Evolutionary conservation across 2,113 vertebrate genomes (phyloP), one percentile per base, ranked within the genome.

Genomic region (Hippocampus zosterae): DNA sequence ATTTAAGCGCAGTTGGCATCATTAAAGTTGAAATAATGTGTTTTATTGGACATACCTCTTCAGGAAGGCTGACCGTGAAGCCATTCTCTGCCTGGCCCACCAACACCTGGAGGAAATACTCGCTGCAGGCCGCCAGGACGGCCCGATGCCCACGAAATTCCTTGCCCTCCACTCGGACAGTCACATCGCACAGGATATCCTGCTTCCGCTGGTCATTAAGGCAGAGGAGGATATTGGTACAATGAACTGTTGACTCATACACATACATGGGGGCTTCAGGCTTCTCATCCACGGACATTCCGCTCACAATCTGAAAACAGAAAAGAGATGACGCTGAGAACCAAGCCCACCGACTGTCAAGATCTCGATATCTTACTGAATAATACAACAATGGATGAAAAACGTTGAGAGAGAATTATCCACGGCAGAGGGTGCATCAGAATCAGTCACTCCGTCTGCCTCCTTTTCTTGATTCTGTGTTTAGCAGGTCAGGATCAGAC

Each of bases 201-300:
- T 97, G 95, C 90, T 97, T 96, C 89, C 97, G 95, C 90, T 99
- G 97, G 94, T 97, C 96, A 92, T 98, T 98, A 91, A 99, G 95
- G 93, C 96, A 95, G 93, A 98, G 94, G 93, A 98, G 96, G 94
- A 99, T 96, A 92, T 99, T 98, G 93, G 95, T 93, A 93, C 96
- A 98, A 94, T 98, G 96, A 91, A 99, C 96, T 78, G 96, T 98
- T 90, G 96, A 99, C 95, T 98, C 96, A 98, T 98, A 99, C 92
- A 99, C 96, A 89, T 98, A 99, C 96, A 99, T 98, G 92, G 96
- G 96, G 93, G 95, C 96, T 95, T 96, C 96, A 96, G 95, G 92
- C 94, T 96, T 96, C 94, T 96, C 96, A 98, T 97, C 95, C 95
- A 96, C 94, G 94, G 96, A 99, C 97, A 99, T 98, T 92, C 96